A percentile compares a stretch with the other conserved stretches of the same genome.
Evolutionary conservation across 2,888 invertebrate genomes (phyloP).

Genomic region (Amphipoea oculea): DNA sequence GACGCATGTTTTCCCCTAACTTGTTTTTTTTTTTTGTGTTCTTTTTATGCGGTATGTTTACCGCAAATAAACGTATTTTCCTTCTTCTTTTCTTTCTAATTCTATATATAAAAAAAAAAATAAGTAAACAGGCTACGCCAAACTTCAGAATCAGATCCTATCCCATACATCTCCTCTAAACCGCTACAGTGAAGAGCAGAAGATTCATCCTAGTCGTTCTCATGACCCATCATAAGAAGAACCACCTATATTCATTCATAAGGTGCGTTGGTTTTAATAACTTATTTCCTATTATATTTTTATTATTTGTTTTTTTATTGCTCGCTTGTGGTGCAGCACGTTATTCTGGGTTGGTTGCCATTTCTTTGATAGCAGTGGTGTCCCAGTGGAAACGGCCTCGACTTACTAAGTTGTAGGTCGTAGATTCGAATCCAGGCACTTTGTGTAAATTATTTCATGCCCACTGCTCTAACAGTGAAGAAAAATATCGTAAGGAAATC

Average conservation of each 20-base stretch:
- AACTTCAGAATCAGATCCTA: conserved; percentile 8
- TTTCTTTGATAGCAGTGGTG: background rate
- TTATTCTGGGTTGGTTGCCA: background rate
- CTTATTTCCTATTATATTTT: background rate
- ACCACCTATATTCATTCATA: background rate
- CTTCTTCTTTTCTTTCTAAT: too few relatives aligned
- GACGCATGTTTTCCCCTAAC: too few relatives aligned
- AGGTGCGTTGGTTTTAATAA: conserved; percentile 32
- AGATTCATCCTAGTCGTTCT: background rate
- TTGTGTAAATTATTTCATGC: too few relatives aligned
- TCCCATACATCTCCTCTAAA: conserved; percentile 2
- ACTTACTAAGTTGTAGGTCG: background rate
- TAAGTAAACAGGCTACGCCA: background rate
- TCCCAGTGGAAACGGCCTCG: background rate
- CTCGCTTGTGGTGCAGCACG: background rate
- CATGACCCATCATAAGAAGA: conserved; percentile 6
- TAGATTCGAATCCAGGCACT: too few relatives aligned
- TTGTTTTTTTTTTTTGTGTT: too few relatives aligned
- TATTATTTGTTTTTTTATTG: too few relatives aligned
- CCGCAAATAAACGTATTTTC: too few relatives aligned
- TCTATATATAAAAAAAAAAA: too few relatives aligned
- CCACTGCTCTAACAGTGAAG: too few relatives aligned
- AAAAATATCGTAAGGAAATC: too few relatives aligned
- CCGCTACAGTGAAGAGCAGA: background rate
- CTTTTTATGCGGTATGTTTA: too few relatives aligned